Percentiles rank a stretch among this genome's conserved stretches.
phyloP scores from a whole-genome alignment of 2,888 invertebrate species.

The Watsonalla binaria region DNA sequence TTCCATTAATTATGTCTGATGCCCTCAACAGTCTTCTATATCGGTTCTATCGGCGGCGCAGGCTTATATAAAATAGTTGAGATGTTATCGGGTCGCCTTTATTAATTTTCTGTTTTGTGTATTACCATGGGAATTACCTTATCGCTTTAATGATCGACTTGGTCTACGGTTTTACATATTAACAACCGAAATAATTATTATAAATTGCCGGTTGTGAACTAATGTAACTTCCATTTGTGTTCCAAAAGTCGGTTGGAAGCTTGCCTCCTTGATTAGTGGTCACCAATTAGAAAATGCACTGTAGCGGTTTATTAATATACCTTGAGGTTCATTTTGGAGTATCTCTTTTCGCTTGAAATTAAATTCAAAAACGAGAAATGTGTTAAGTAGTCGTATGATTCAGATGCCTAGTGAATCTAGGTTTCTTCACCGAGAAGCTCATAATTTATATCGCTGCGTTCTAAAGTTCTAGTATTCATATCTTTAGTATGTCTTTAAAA shows the following conservation, averaged over 20 bases:
- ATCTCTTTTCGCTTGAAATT: too few relatives aligned
- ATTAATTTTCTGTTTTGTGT: slow-evolving; percentile 2
- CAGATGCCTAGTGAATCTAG: too few relatives aligned
- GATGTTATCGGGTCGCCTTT: slow-evolving; percentile 11
- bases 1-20: slow-evolving; percentile 35
- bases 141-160: background rate
- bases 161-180: slow-evolving; percentile 15
- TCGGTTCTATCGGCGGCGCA: slow-evolving; percentile 22
- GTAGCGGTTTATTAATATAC: background rate
- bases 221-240: background rate
- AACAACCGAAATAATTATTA: slow-evolving; percentile 14
- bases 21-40: slow-evolving; percentile 29
- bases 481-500: too few relatives aligned
- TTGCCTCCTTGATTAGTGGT: background rate
- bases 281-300: background rate
- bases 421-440: too few relatives aligned
- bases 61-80: slow-evolving; percentile 16
- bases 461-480: too few relatives aligned
- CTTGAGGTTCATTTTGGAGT: too few relatives aligned
- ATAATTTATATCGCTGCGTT: too few relatives aligned
- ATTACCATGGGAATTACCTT: background rate
- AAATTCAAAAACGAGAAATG: too few relatives aligned
- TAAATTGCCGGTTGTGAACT: background rate
- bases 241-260: background rate
- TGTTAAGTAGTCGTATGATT: too few relatives aligned